Conservation (phyloP, 2,113 vertebrate species). For the Pseudorasbora parva region DNA sequence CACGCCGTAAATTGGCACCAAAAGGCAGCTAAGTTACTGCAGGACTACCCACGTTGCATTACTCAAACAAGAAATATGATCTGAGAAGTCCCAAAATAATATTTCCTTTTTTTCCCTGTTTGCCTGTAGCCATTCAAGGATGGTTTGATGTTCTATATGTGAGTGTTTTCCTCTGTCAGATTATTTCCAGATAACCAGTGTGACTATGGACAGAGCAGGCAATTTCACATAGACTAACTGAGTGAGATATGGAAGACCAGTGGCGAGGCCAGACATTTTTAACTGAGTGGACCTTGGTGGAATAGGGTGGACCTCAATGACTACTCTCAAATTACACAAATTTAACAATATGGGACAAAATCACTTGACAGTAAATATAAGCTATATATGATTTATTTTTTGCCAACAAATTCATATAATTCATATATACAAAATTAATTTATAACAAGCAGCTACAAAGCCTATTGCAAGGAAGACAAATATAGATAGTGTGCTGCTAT, state of each 20-base stretch:
- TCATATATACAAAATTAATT: no score
- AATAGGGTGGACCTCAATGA: no score
- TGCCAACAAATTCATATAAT: no score
- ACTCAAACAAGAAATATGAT: conserved; percentile 45
- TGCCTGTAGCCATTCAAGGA: conserved; percentile 38
- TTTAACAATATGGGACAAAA: no score
- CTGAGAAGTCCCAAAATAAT: conserved; percentile 41
- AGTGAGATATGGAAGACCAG: conserved; percentile 22
- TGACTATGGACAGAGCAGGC: conserved; percentile 11
- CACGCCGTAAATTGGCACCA: conserved; percentile 37
- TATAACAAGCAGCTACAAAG: no score
- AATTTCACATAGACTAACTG: conserved; percentile 27
- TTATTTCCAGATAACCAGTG: conserved; percentile 49
- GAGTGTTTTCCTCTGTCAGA: conserved; percentile 26
- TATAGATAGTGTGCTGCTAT: no score
- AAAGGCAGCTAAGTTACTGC: background rate
- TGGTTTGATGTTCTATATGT: conserved; percentile 29
- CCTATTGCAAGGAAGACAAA: no score
- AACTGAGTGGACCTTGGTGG: no score
- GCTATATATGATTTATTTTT: no score
- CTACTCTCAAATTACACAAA: no score
- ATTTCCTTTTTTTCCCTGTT: conserved; percentile 24
- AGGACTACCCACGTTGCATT: conserved; percentile 30
- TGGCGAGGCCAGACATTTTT: no score
- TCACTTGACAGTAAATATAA: no score